Conservation (phyloP, 2,888 invertebrate species). For the Leucania comma region DNA sequence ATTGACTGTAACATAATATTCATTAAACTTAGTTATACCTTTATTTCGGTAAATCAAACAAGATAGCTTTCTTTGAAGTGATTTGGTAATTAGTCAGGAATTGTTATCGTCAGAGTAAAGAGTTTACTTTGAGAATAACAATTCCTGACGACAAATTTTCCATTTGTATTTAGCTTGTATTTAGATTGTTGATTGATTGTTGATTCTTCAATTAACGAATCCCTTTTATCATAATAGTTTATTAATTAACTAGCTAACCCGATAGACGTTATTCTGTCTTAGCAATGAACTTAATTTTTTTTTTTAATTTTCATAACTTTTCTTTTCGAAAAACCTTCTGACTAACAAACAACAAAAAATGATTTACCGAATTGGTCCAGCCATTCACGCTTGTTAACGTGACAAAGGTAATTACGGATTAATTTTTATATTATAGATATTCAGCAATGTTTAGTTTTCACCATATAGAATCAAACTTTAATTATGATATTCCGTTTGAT, state of each 20-base stretch:
- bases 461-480: conserved; percentile 23
- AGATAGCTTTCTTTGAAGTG: conserved; percentile 12
- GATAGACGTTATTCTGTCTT: neutral
- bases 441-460: neutral
- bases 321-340: no score
- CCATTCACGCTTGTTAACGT: no score
- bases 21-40: neutral
- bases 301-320: no score
- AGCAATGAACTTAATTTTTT: no score
- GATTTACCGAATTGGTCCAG: no score
- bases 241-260: conserved; percentile 18
- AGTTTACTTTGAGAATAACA: no score
- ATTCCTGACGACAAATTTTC: no score
- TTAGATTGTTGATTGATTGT: no score
- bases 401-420: no score
- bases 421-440: no score
- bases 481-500: conserved; percentile 38
- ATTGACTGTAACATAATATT: neutral
- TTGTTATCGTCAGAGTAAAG: neutral
- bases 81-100: conserved; percentile 22
- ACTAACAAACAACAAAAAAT: no score
- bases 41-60: conserved; percentile 10
- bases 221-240: neutral
- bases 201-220: neutral
- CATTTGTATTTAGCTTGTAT: no score